These are phyloP conservation scores for Cyphomyrus discorhynchus DNA, from an alignment of 2,113 vertebrate genomes.

Conservation along the genomic window DNA sequence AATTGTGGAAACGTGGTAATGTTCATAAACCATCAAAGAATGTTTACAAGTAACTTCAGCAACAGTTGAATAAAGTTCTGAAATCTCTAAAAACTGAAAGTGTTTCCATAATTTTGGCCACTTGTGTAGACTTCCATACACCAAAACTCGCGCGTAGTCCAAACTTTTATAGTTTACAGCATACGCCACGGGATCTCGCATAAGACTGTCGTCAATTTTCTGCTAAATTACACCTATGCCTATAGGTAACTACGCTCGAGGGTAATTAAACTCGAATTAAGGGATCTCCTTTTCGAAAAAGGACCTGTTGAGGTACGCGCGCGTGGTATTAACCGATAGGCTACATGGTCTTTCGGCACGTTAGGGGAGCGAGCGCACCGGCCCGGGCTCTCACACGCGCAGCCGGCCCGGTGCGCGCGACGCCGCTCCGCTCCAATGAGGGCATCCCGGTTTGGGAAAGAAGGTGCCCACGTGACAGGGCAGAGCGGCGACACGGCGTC, in stretches of 20 bases:
- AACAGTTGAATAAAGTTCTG: too few species aligned
- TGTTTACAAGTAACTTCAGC: too few species aligned
- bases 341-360: background rate
- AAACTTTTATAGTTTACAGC: background rate
- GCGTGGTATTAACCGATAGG: background rate
- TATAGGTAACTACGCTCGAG: background rate
- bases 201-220: background rate
- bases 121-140: background rate
- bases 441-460: slow-evolving; percentile 30
- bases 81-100: too few species aligned
- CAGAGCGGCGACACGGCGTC: slow-evolving; percentile 39
- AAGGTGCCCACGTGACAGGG: slow-evolving; percentile 52
- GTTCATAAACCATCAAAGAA: too few species aligned
- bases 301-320: slow-evolving; percentile 5
- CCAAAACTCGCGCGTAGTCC: background rate
- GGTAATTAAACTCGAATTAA: background rate
- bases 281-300: background rate
- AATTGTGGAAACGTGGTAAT: too few species aligned
- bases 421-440: slow-evolving; percentile 23
- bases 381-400: background rate
- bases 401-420: background rate
- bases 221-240: background rate
- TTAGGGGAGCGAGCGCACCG: background rate
- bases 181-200: background rate
- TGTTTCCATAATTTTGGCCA: too few species aligned